Base-by-base conservation (phyloP, 2,113 vertebrate genomes). In the Athene cunicularia region DNA sequence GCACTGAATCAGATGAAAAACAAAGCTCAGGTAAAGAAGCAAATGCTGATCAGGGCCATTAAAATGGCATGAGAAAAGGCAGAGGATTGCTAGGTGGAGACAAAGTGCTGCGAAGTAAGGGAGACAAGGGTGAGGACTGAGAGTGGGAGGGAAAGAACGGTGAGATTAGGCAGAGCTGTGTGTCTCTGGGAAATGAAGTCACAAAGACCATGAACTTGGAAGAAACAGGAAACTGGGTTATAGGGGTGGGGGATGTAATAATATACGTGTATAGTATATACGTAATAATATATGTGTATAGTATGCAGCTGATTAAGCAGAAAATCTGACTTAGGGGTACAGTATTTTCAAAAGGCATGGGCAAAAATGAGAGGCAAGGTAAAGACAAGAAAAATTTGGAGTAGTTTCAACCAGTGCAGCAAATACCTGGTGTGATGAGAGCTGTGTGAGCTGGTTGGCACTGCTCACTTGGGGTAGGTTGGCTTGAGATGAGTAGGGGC, bases 1-100 rank as follows among this genome's bases (percentile, higher is more conserved):
- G 63, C 32, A 32, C 59, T 39, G 26, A 41, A 60, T 95, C 43
- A 68, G 62, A 37, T 32, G 32, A 87, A 53, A 41, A 70, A n/a
- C 45, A 80, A 92, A 90, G 74, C 33, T 85, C 19, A 72, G 75
- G 60, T 77, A 62, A 86, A 90, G 75, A 80, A 92, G 33, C 16
- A 75, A 73, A 45, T n/a, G 26, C n/a, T 77, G 33, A 43, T 59
- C 39, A 52, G 52, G 43, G 39, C 64, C 41, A 9, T 67, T 49
- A 88, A 93, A 76, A 76, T 52, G 37, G 21, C 11, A 33, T 35
- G 45, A 90, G 70, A 55, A 91, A 81, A 67, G 68, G 68, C 59
- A 63, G 70, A 73, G 64, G 39, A 32, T 67, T 89, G 68, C 80
- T 96, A 86, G 83, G 76, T 88, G 92, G 88, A 95, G 88, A 93